A percentile compares a stretch with the other conserved stretches of the same genome.
Evolutionary conservation across 2,113 vertebrate species (phyloP).

Genomic region (Melanocharis versteri): DNA sequence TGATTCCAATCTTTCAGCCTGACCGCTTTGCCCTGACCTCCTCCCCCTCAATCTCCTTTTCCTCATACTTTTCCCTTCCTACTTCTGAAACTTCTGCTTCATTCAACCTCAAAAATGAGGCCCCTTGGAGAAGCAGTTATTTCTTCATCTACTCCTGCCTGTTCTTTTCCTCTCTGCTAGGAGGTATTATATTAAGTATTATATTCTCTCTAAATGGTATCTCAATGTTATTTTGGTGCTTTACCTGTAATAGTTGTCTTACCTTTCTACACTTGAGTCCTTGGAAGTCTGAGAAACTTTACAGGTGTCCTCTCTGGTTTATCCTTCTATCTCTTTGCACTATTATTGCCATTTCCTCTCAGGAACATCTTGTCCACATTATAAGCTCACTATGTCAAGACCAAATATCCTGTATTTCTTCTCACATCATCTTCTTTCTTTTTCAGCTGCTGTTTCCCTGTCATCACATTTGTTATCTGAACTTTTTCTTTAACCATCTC

Average conservation of each 20-base stretch:
- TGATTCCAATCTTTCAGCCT: neutral
- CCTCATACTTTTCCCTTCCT: neutral
- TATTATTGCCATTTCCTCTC: neutral
- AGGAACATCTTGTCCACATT: neutral
- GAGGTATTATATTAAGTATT: neutral
- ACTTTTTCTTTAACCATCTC: neutral
- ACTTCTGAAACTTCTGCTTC: neutral
- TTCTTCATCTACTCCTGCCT: neutral
- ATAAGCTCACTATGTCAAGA: neutral
- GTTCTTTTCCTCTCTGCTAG: neutral
- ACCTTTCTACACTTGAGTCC: neutral
- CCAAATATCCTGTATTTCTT: neutral
- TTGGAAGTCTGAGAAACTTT: neutral
- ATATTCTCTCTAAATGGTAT: neutral
- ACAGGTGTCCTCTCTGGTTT: neutral
- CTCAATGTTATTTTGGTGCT: neutral
- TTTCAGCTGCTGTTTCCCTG: neutral
- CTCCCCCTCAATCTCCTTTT: neutral
- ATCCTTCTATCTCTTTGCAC: neutral
- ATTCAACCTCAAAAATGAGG: neutral
- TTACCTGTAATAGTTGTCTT: neutral
- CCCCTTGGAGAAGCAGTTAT: neutral
- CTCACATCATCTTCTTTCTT: neutral
- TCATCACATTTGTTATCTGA: neutral
- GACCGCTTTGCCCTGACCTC: neutral